A percentile compares a stretch with the other conserved stretches of the same genome.
These are phyloP conservation scores for Halictus quadricinctus DNA, from an alignment of 2,888 invertebrate species.

Conservation along the genomic window DNA sequence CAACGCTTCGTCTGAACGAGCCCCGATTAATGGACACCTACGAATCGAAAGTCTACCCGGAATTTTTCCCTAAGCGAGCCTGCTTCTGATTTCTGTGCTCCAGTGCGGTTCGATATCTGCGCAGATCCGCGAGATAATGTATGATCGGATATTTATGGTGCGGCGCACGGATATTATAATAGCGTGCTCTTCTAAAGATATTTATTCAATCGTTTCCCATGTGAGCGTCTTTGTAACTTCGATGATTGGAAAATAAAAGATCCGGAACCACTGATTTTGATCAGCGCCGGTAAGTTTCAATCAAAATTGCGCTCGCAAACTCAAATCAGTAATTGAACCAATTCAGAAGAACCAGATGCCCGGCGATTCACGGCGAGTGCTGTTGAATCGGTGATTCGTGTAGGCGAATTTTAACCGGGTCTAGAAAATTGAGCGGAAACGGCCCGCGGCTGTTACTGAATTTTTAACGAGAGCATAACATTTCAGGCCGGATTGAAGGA, in stretches of 20 bases:
- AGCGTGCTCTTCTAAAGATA: too few species aligned
- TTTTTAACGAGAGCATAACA: not conserved
- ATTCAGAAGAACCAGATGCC: not conserved
- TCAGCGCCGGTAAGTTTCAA: not conserved
- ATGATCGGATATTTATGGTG: too few species aligned
- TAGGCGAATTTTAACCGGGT: not conserved
- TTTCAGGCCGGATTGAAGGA: not conserved
- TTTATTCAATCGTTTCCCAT: too few species aligned
- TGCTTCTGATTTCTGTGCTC: not conserved
- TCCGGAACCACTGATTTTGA: too few species aligned
- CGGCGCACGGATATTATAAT: too few species aligned
- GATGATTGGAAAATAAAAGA: not conserved
- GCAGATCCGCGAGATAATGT: too few species aligned
- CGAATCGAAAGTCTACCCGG: not conserved
- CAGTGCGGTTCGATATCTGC: not conserved
- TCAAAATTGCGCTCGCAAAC: not conserved
- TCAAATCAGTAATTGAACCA: not conserved
- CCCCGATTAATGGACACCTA: constrained; percentile 44
- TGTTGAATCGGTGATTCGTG: not conserved
- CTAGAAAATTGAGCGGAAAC: not conserved
- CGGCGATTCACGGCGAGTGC: not conserved
- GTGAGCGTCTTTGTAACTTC: not conserved
- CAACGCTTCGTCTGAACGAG: constrained; percentile 42
- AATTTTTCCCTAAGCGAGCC: not conserved
- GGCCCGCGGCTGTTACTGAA: not conserved